Base-by-base conservation (phyloP, 2,797 vertebrate species). In the Aplochiton taeniatus region DNA sequence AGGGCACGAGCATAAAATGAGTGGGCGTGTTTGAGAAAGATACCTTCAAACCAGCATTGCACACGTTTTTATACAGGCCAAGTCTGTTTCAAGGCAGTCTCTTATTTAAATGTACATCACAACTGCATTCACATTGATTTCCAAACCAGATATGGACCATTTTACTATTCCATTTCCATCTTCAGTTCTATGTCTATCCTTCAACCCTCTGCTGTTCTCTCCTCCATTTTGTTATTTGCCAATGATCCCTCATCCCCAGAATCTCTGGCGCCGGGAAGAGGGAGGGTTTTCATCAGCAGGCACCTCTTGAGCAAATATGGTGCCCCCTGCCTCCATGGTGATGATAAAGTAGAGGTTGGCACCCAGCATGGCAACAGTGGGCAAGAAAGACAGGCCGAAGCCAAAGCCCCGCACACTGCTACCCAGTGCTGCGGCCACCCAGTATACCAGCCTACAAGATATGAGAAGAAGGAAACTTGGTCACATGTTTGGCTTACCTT, bases 311-410 rank as follows among this genome's bases (percentile, higher is more conserved):
- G 85, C 87, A 4, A 96, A 93, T 68, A 96, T 77, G 14, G 90
- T 84, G 1, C 85, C 82, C 43, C 84, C 50, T 65, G 91, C 90
- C 18, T 96, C 95, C 73, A 94, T 74, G 0, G 91, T 12, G 6
- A 98, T 93, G 90, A 98, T 94, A 83, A 95, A 94, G 77, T 95
- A 96, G 8, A 98, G 79, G 84, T 98, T 98, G 80, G 92, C 93
- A 4, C 84, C 72, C 56, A 95, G 87, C 95, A 98, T 96, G 76
- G 79, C 86, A 45, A 96, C 60, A 13, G 94, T 88, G 0, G 96
- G 97, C 76, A 98, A 85, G 87, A 98, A 97, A 0, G 94, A 96
- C 63, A 98, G 75, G n/a, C 94, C 93, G 0, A 95, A 96, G 0
- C 96, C 95, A 0, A 98, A 95, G 0, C 88, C 93, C 0, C 95